Evolutionary conservation across 30 jellyfish, hydroid and myxozoan genomes (phyloP), one percentile per base, ranked within the genome.

Genomic region (Rhopilema esculentum): DNA sequence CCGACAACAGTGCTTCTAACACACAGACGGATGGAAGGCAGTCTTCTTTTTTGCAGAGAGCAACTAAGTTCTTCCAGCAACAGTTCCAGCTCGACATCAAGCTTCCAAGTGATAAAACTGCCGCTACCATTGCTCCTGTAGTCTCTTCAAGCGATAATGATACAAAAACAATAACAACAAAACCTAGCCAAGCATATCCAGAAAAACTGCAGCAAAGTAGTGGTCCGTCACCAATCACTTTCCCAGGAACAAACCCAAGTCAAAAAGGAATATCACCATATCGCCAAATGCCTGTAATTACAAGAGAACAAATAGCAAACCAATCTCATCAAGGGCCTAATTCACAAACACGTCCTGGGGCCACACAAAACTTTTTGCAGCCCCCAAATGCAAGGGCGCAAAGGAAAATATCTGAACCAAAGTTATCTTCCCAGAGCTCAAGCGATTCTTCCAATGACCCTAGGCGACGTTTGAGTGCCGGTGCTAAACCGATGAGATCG

Each of bases 1-100:
- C 80, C 49, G 57, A 40, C 9, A 61, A 57, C 26, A 62, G 72
- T 6, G 27, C 80, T 49, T n/a, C 83, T 63, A 40, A 57, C 20
- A 16, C 93, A 0, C 87, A 51, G 32, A 12, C 26, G 20, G 93
- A 71, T 16, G 53, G 24, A 20, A 84, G 71, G 30, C 88, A 65
- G 27, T 81, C 88, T 0, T 94, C 99, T 27, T 69, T 94, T 27
- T 69, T 94, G 29, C 97, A 85, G 69, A 95, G 99, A 72, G 99
- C 99, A 12, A 95, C 95, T 49, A 92, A 82, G 49, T 94, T 94
- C 25, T 76, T 94, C 25, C 99, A 94, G 66, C 97, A 94, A 52
- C 99, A 94, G 71, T 78, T 94, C 28, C 97, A 94, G 26, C 89
- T 85, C 49, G 89, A 91, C 53, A 77, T 88, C 9, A 68, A 79